Base-by-base conservation (phyloP, 2,888 invertebrate species). In the Chironomus riparius region DNA sequence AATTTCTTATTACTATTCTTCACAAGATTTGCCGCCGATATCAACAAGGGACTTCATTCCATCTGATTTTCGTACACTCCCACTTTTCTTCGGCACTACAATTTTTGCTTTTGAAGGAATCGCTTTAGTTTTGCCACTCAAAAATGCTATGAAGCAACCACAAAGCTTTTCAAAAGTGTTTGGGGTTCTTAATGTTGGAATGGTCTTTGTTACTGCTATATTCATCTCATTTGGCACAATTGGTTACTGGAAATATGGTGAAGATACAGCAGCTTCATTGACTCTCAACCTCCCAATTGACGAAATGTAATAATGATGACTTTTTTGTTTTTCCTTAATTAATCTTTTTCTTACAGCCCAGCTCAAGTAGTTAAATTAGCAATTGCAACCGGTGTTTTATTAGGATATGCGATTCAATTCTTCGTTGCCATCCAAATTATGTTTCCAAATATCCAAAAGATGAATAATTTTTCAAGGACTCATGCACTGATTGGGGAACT, bases 71-170 rank as follows among this genome's bases (percentile, higher is more conserved):
- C 76, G 81, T 83, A 77, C 87, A 86, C 77, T 84, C 93, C 97
- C 98, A 0, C 85, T 98, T 13, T 98, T 93, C 83, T 97, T 98
- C 81, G 98, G 98, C 68, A 98, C 97, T 0, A 95, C 95, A 24
- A 90, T 99, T 76, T 99, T 94, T 83, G 94, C 98, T 3, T 98
- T 98, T 81, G 98, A 98, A 86, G 98, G 97, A 78, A 98, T 98
- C 78, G 93, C 93, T 75, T 83, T 94, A 94, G 91, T 97, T n/a
- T 85, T 98, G 77, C 98, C 98, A 0, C 83, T 98, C 79, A 94
- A 97, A 84, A 95, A 94, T 82, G 92, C 94, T 82, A 97, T 98
- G 97, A 88, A 87, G 78, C 87, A 88, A 15, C 94, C 94, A 0
- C 86, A 88, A 76, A 86, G 89, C 78, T 97, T 98, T 84, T 89